Evolutionary conservation across 2,113 vertebrate genomes (phyloP).

Genomic region (Plotosus lineatus): DNA sequence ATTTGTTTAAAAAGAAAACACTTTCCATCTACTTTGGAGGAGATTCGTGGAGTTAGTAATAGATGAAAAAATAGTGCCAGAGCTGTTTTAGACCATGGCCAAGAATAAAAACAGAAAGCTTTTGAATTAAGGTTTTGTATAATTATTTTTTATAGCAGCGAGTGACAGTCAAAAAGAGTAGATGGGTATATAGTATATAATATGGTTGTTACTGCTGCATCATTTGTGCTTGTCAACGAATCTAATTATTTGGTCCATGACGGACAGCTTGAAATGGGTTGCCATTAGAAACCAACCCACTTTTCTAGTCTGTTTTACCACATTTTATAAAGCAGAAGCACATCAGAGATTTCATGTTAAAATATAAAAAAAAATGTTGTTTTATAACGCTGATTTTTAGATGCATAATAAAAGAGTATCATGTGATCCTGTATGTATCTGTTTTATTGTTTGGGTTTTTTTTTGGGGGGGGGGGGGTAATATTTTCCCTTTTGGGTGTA

Average conservation of each 20-base stretch:
- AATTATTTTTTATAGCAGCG: conserved; percentile 22
- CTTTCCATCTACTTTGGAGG: background rate
- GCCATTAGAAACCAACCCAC: background rate
- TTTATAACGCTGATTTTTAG: conserved; percentile 30
- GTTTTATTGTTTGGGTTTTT: background rate
- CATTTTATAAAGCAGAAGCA: conserved; percentile 8
- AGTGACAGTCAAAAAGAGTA: background rate
- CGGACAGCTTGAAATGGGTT: background rate
- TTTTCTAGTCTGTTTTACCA: conserved; percentile 3
- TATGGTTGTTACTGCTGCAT: background rate
- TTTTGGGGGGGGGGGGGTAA: background rate
- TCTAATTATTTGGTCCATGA: background rate
- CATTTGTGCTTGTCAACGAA: background rate
- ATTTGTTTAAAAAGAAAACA: conserved; percentile 19
- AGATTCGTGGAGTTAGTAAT: background rate
- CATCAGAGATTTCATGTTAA: too few species aligned
- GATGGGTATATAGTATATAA: background rate
- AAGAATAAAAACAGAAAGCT: background rate
- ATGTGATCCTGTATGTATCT: background rate
- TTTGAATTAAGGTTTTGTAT: conserved; percentile 32
- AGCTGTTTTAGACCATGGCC: background rate
- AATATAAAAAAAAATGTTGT: too few species aligned
- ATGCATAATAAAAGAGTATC: conserved; percentile 32
- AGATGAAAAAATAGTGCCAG: conserved; percentile 26
- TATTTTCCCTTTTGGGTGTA: too few species aligned